Evolutionary conservation across 2,888 invertebrate species (phyloP), one percentile per base, ranked within the genome.

Genomic region (Drosophila imparisetae): DNA sequence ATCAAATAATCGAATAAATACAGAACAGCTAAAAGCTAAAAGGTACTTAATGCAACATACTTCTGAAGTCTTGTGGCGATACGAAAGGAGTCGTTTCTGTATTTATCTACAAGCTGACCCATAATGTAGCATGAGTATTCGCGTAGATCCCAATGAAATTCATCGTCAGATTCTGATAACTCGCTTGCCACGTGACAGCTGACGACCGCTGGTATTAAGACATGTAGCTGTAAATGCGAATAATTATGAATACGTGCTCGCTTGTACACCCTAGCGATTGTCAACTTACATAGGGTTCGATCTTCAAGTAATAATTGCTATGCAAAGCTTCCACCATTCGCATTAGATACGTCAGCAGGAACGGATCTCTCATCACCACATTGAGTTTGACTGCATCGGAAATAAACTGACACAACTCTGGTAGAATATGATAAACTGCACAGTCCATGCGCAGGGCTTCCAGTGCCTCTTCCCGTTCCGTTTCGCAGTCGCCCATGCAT

Each of bases 101-200:
- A 54, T 24, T 27, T 4, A 6, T 18, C 2, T 18, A 54, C 11
- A 18, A 55, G 4, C 7, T 8, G 0, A 8, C 13, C n/a, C 36
- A 38, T 4, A 38, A 55, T 6, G 0, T 38, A 4, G 27, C 36
- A 27, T n/a, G 54, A n/a, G 27, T 13, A n/a, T 13, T 27, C 13
- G 1, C 54, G 54, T n/a, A 55, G 13, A 2, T 1, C 0, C 18
- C 11, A 38, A 38, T 55, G 27, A 11, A 2, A 0, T n/a, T 4
- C 1, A 38, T 27, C 4, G 13, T 2, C 4, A 11, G 11, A 0
- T 15, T 2, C 0, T 13, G 54, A 18, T 27, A 36, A 0, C 2
- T 18, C 7, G 3, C 1, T 0, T 27, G 27, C 13, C 18, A 54
- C 18, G 2, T n/a, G 27, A 27, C 54, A 55, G n/a, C 7, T 55